Conservation (phyloP, 2,888 invertebrate genomes). For the Furcula furcula region DNA sequence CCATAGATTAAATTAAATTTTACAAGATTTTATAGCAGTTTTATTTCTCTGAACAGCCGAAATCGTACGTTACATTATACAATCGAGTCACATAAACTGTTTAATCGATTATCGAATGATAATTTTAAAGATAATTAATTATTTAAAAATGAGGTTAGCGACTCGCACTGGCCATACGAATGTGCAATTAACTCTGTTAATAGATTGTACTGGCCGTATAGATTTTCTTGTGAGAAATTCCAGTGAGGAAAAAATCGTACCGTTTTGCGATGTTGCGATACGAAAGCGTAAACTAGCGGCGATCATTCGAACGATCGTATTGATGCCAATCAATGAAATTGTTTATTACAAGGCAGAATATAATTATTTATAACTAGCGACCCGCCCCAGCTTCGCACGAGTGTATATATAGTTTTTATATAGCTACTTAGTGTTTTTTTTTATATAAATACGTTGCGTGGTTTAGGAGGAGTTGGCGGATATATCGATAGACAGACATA, state of each 20-base stretch:
- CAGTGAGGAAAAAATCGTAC: slow-evolving; percentile 50
- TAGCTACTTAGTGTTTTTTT: too few species aligned
- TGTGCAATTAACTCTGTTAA: slow-evolving; percentile 69
- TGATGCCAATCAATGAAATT: slow-evolving; percentile 26
- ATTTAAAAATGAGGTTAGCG: slow-evolving; percentile 49
- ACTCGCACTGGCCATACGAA: slow-evolving; percentile 51
- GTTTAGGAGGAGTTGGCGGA: too few species aligned
- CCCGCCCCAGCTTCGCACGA: too few species aligned
- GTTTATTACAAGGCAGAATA: too few species aligned
- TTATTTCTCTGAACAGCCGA: too few species aligned
- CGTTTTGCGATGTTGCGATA: slow-evolving; percentile 50
- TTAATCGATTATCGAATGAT: slow-evolving; percentile 9
- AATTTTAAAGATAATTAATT: slow-evolving; percentile 6
- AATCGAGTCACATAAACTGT: background rate
- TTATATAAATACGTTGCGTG: too few species aligned
- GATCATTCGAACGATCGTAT: slow-evolving; percentile 23
- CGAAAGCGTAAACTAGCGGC: slow-evolving; percentile 71
- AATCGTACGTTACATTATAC: background rate
- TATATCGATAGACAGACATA: too few species aligned
- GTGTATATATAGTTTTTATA: too few species aligned
- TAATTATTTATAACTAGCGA: too few species aligned
- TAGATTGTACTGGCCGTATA: slow-evolving; percentile 40
- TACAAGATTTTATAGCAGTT: too few species aligned
- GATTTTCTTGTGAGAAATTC: slow-evolving; percentile 73
- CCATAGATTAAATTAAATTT: too few species aligned